A percentile compares a stretch with the other conserved stretches of the same genome.
Evolutionary conservation across 2,797 vertebrate genomes (phyloP).

Genomic region (Gadopsis bispinosus): DNA sequence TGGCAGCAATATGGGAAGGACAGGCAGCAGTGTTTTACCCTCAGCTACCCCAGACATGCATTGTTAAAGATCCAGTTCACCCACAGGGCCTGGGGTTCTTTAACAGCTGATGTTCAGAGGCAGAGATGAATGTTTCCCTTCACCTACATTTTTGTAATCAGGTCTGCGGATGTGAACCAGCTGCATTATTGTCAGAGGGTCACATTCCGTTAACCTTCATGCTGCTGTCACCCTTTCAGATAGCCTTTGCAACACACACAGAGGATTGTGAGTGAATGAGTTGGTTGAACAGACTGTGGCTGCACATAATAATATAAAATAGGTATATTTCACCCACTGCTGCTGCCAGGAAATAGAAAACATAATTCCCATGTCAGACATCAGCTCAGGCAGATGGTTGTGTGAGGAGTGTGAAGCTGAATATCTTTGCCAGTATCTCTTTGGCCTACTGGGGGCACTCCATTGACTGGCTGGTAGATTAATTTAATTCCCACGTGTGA

Average conservation of each 20-base stretch:
- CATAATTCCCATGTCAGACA: conserved; percentile 31
- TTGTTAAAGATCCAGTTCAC: too few species aligned
- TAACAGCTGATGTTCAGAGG: conserved; percentile 6
- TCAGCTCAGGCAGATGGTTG: conserved; percentile 40
- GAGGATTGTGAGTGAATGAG: background rate
- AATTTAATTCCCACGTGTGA: conserved; percentile 47
- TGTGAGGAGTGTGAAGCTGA: conserved; percentile 32
- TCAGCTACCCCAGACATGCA: background rate
- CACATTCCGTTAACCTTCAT: conserved; percentile 16
- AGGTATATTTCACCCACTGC: conserved; percentile 9
- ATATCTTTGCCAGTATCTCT: conserved; percentile 30
- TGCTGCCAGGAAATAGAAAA: conserved; percentile 21
- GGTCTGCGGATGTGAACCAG: conserved; percentile 6
- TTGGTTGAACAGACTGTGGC: background rate
- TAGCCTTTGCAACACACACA: background rate
- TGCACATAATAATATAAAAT: conserved; percentile 6
- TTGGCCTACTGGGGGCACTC: conserved; percentile 30
- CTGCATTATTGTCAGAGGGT: conserved; percentile 16
- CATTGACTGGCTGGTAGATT: conserved; percentile 45
- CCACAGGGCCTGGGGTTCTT: background rate
- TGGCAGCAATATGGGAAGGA: background rate
- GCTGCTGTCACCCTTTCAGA: background rate
- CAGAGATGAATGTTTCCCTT: conserved; percentile 3
- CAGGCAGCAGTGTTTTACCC: too few species aligned
- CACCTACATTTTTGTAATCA: conserved; percentile 13